Evolutionary conservation across 2,113 vertebrate species (phyloP).

Genomic region (Cottus gobio): DNA sequence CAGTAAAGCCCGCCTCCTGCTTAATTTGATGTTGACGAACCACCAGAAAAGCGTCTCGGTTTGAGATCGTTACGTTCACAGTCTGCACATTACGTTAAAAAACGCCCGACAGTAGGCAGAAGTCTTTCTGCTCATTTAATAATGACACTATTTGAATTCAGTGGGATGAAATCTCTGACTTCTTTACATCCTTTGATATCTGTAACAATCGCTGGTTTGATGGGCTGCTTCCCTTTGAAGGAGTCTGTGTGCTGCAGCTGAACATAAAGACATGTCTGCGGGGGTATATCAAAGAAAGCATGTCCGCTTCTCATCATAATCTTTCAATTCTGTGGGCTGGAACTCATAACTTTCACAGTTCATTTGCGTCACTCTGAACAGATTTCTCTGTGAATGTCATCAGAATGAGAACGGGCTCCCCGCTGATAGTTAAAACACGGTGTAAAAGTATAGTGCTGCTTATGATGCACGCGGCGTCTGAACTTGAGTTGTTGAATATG

Average conservation of each 20-base stretch:
- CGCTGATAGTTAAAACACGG: constrained; percentile 13
- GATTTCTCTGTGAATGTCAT: constrained; percentile 8
- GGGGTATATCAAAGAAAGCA: background rate
- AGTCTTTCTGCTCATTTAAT: background rate
- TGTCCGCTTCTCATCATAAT: constrained; percentile 1
- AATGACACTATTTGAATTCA: background rate
- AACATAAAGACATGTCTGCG: background rate
- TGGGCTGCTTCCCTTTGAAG: background rate
- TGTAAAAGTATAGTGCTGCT: background rate
- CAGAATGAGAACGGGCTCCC: constrained; percentile 23
- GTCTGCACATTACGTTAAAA: background rate
- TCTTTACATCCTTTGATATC: no score
- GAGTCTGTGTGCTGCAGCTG: constrained; percentile 9
- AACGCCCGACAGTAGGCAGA: background rate
- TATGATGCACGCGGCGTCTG: constrained; percentile 19
- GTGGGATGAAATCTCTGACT: background rate
- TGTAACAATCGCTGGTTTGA: background rate
- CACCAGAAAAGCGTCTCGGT: no score
- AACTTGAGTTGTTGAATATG: constrained; percentile 31
- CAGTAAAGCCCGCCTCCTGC: no score
- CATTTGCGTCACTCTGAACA: background rate
- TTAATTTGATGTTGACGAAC: no score
- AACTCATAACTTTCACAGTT: background rate
- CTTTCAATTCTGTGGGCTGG: background rate
- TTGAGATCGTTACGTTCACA: no score